Evolutionary conservation across 1,140 invertebrate species (phyloP), one percentile per base, ranked within the genome.

Genomic region (Luehdorfia chinensis): DNA sequence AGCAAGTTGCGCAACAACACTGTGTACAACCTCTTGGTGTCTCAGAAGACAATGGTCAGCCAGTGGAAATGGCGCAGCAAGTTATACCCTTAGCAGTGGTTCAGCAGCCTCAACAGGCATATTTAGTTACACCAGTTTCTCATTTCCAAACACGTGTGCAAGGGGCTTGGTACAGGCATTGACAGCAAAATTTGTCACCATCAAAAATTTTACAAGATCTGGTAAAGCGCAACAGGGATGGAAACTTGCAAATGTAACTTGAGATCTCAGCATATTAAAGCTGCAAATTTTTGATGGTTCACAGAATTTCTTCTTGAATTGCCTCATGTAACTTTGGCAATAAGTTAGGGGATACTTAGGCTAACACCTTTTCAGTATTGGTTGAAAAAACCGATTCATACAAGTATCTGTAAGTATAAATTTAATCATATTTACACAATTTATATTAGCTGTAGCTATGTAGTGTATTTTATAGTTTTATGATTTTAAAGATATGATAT

Each of bases 71-170:
- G 79, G 87, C 89, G 15, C 89, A 90, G 52, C 89, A 91, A 74
- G 89, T 90, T 2, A 90, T 90, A 48, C 89, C 90, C 0, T 55
- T 91, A n/a, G 89, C 90, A 8, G 88, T 91, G 9, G 87, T 90
- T 4, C 88, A 89, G 58, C 87, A 89, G 52, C 86, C 87, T 9
- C 89, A 88, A 55, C 88, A 89, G 58, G 85, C 89, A 0, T 91
- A 90, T 68, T 81, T 91, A 47, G 89, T 91, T 1, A 90, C 90
- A 4, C 90, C 90, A 1, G 89, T 91, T 9, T 88, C 89, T 15
- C 90, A 90, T 67, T 84, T 91, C 62, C 85, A 87, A 54, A 88
- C 85, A 0, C 68, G 85, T 25, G 80, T 88, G 12, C 85, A 87
- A 50, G 76, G 86, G 9, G 69, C 85, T 7, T 88, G 85, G 81